Evolutionary conservation across 2,797 vertebrate genomes (phyloP), one percentile per base, ranked within the genome.

Genomic region (Sciaenops ocellatus): DNA sequence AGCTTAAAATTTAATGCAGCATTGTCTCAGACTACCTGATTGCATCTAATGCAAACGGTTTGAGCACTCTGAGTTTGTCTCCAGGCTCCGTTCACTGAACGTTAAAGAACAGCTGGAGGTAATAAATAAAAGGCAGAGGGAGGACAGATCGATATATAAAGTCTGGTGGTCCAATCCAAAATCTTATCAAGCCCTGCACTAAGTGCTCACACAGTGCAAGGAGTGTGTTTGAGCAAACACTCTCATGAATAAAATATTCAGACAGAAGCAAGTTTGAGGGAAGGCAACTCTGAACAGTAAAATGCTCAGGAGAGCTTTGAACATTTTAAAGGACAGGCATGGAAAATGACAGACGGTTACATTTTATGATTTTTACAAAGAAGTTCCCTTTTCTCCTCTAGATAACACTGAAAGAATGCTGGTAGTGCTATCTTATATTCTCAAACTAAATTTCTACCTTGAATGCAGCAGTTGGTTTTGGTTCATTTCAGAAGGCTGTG

Each of bases 71-170:
- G 42, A 56, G 4, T 51, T 67, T 10, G 46, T 38, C 63, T 30
- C 6, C 26, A 22, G 20, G 28, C 48, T 62, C 5, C 61, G 18
- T 59, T 67, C 60, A n/a, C 4, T 52, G 61, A 76, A 76, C 79
- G 34, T 55, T 34, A 51, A 71, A 54, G 56, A 80, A 44, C 47
- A 67, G 5, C 12, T 24, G 47, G 22, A 65, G 52, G 52, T 50
- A 61, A 81, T 64, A 54, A 82, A 71, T 72, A 46, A 69, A 57
- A 61, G 69, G n/a, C 26, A 41, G 54, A 20, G n/a, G 6, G 57
- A 48, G 62, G 56, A 57, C 64, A 2, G 70, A 75, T 85, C 80
- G 12, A 82, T 80, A 69, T 22, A 78, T 62, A 63, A 66, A 74
- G 54, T 69, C 63, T 82, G 48, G 42, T 18, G 8, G 44, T 67